Evolutionary conservation across 2,888 invertebrate species (phyloP), one percentile per base, ranked within the genome.

Genomic region (Terebella lapidaria): DNA sequence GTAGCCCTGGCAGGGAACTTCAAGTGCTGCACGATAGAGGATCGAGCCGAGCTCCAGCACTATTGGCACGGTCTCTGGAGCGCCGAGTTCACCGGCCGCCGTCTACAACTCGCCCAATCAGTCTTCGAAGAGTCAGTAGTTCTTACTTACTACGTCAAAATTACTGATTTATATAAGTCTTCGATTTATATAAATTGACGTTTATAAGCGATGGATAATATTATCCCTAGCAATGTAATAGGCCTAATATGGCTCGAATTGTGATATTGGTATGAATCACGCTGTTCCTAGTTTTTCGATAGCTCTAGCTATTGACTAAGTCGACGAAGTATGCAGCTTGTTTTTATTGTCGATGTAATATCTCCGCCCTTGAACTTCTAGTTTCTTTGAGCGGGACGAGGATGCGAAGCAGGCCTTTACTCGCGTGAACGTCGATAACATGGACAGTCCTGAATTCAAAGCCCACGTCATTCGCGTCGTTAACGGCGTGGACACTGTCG

Each of bases 401-500:
- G 59, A 29, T 3, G 29, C 59, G 54, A 55, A 53, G 28, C 29
- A 10, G 15, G 54, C 61, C 47, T 64, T 65, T 55, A 35, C 30
- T 1, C 18, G 55, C 18, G 65, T 65, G 20, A 45, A 61, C 18
- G 61, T 57, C 27, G 55, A 59, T 2, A n/a, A 61, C 29, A 27
- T 56, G 10, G 35, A 61, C 29, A 58, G 58, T 28, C 51, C 49
- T 46, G 63, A 56, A 45, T 65, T 61, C 60, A 20, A 47, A 4
- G 59, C 63, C 57, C 65, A 65, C 53, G 49, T 52, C 54, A 29
- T 65, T 26, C 60, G 65, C 49, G 63, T 65, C 28, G 30, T 60
- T 53, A 65, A 65, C 61, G 65, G 65, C 42, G 54, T 64, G 20
- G 65, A 65, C 58, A 35, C 51, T 54, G 54, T 57, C 42, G 59